Conservation (phyloP, 2,888 invertebrate genomes). For the Patella pellucida region DNA sequence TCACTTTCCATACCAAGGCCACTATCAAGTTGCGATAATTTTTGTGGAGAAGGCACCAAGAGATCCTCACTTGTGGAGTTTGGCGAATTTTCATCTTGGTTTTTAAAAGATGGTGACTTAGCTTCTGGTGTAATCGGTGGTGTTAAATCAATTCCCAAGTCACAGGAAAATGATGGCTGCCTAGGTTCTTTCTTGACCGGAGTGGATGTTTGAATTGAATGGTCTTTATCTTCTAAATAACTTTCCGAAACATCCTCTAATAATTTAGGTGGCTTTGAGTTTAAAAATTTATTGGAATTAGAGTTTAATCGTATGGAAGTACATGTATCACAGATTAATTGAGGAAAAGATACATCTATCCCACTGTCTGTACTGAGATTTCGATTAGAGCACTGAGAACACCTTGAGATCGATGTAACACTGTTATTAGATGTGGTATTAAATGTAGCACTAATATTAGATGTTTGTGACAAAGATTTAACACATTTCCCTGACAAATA, state of each 20-base stretch:
- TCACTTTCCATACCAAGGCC: slow-evolving; percentile 39
- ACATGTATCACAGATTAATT: slow-evolving; percentile 30
- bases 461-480: too few species aligned
- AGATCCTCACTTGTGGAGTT: slow-evolving; percentile 3
- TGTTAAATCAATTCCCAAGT: background rate
- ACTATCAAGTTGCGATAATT: slow-evolving; percentile 33
- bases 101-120: background rate
- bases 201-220: background rate
- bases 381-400: slow-evolving; percentile 17
- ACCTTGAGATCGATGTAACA: background rate
- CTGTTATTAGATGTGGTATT: too few species aligned
- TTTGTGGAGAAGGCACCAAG: background rate
- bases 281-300: background rate
- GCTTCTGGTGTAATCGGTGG: slow-evolving; percentile 8
- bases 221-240: background rate
- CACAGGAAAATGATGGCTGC: background rate
- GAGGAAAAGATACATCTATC: slow-evolving; percentile 25
- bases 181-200: background rate
- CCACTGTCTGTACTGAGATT: slow-evolving; percentile 33
- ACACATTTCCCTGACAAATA: too few species aligned
- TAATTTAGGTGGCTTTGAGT: background rate
- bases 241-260: background rate
- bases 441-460: too few species aligned
- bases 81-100: background rate
- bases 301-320: slow-evolving; percentile 12